Conservation (phyloP, 53 echinoderm and acorn worm species). For the Astropecten irregularis region DNA sequence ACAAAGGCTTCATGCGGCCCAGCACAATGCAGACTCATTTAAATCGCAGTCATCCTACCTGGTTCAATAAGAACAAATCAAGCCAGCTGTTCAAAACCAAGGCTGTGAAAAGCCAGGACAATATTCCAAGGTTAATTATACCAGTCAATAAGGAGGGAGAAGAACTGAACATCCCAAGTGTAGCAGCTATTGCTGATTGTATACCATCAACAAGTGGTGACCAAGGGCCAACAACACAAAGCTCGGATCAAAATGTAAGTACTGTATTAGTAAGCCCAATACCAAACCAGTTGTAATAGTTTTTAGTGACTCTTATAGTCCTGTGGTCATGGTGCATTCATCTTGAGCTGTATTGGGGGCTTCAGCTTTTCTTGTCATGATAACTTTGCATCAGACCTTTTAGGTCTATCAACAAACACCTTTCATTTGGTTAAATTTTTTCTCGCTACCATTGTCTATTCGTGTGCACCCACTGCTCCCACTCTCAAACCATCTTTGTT, state of each 20-base stretch:
- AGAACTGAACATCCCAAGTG: not conserved
- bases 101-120: not conserved
- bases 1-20: conserved; percentile 73
- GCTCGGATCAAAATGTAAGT: conserved; percentile 13
- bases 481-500: not conserved
- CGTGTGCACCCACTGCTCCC: not conserved
- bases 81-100: not conserved
- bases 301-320: no score
- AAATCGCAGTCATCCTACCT: conserved; percentile 33
- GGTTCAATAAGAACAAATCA: conserved; percentile 3
- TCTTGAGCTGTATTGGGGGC: no score
- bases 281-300: no score
- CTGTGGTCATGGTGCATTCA: no score
- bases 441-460: no score
- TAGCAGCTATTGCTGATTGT: not conserved
- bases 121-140: not conserved
- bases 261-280: no score
- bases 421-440: no score
- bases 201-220: conserved; percentile 29
- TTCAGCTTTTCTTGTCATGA: no score
- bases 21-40: conserved; percentile 58
- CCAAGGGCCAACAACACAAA: not conserved
- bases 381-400: no score
- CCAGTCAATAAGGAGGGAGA: not conserved
- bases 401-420: no score